A percentile compares a stretch with the other conserved stretches of the same genome.
phyloP scores from a whole-genome alignment of 2,888 invertebrate species.

The Microctonus brassicae region DNA sequence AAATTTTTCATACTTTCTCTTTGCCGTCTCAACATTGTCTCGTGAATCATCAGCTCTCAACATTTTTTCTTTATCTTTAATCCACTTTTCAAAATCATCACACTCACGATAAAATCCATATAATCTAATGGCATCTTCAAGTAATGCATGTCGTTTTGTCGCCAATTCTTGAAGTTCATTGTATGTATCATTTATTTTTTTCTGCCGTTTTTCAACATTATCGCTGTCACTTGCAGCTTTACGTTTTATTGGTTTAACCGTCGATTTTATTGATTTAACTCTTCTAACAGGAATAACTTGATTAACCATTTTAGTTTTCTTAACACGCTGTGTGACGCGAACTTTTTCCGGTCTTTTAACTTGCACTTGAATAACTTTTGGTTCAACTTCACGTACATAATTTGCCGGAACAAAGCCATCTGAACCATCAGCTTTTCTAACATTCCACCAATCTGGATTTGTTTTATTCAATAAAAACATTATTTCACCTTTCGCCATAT shows the following conservation, averaged over 20 bases:
- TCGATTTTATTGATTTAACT: slow-evolving; percentile 71
- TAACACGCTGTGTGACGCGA: slow-evolving; percentile 85
- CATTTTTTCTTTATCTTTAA: slow-evolving; percentile 93
- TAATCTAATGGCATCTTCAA: slow-evolving; percentile 92
- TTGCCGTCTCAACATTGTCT: slow-evolving; percentile 92
- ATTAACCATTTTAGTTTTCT: slow-evolving; percentile 89
- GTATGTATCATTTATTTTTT: slow-evolving; percentile 85
- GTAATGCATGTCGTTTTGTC: slow-evolving; percentile 82
- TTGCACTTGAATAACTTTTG: slow-evolving; percentile 84
- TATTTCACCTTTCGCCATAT: slow-evolving; percentile 90
- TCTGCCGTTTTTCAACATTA: slow-evolving; percentile 85
- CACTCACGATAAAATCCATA: slow-evolving; percentile 97
- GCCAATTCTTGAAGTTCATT: slow-evolving; percentile 85
- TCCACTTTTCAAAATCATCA: slow-evolving; percentile 98
- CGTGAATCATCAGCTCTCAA: slow-evolving; percentile 85
- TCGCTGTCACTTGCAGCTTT: slow-evolving; percentile 75
- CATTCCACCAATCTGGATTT: slow-evolving; percentile 99
- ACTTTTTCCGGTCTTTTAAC: slow-evolving; percentile 89
- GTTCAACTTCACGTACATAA: slow-evolving; percentile 93
- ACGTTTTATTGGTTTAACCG: slow-evolving; percentile 65
- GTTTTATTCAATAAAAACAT: slow-evolving; percentile 95
- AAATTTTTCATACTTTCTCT: slow-evolving; percentile 96
- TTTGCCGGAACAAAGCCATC: slow-evolving; percentile 99
- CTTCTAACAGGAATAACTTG: slow-evolving; percentile 86
- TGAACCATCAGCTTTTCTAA: slow-evolving; percentile 89